phyloP scores from a whole-genome alignment of 2,888 invertebrate species.

The Drosophila nr. fundita region DNA sequence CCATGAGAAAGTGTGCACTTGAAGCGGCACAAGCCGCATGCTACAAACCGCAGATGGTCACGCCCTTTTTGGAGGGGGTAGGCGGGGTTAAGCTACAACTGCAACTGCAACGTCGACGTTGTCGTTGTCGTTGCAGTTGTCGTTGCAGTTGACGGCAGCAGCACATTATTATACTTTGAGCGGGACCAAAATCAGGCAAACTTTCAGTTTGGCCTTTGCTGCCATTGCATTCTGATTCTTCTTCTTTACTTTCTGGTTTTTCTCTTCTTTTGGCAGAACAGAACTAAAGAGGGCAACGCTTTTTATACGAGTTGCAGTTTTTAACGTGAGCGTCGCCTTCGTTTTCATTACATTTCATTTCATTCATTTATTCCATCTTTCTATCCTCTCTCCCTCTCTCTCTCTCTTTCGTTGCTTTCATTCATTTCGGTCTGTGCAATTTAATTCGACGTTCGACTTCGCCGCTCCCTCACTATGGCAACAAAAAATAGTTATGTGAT shows the following conservation, averaged over 20 bases:
- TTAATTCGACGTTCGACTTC: slow-evolving; percentile 71
- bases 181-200: slow-evolving; percentile 71
- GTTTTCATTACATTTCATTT: slow-evolving; percentile 70
- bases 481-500: neutral
- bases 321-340: slow-evolving; percentile 58
- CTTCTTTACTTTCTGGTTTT: slow-evolving; percentile 5
- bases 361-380: slow-evolving; percentile 73
- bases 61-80: slow-evolving; percentile 39
- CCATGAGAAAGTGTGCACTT: slow-evolving; percentile 81
- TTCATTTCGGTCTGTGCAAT: slow-evolving; percentile 73
- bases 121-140: slow-evolving; percentile 4
- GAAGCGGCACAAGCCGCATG: slow-evolving; percentile 69
- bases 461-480: slow-evolving; percentile 26
- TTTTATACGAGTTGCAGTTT: slow-evolving; percentile 68
- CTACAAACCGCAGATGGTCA: slow-evolving; percentile 51
- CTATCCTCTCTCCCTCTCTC: too few species aligned
- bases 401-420: slow-evolving; percentile 48
- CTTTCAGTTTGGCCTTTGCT: slow-evolving; percentile 49
- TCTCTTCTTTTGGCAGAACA: slow-evolving; percentile 59
- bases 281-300: slow-evolving; percentile 51
- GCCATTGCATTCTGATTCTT: slow-evolving; percentile 4
- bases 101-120: slow-evolving; percentile 16
- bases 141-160: slow-evolving; percentile 26
- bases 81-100: slow-evolving; percentile 4
- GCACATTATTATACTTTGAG: slow-evolving; percentile 77